These are phyloP conservation scores for Chloroceryle inda DNA, from an alignment of 2,797 vertebrate genomes.

Conservation along the genomic window DNA sequence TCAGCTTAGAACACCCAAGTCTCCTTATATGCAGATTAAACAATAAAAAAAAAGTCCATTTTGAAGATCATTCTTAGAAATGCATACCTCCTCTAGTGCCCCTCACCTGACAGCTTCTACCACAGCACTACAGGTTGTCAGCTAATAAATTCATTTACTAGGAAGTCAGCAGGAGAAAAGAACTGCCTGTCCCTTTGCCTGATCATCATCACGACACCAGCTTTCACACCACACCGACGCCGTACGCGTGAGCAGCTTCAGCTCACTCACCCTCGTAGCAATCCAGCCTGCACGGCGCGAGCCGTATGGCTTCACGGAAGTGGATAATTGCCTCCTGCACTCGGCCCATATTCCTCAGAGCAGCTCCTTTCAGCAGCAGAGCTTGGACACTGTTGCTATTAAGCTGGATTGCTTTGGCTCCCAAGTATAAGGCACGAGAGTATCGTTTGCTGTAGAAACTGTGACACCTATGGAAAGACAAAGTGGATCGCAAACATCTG, in stretches of 20 bases:
- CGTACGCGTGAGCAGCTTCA: rapidly evolving
- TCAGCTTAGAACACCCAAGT: background rate
- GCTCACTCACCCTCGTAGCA: conserved; percentile 91
- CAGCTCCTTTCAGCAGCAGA: conserved; percentile 94
- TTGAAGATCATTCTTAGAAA: background rate
- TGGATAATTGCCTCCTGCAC: conserved; percentile 99
- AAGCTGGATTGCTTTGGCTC: conserved; percentile 97
- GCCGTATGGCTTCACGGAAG: conserved; percentile 95
- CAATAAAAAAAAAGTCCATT: background rate
- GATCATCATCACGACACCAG: rapidly evolving
- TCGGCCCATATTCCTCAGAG: conserved; percentile 94
- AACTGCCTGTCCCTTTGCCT: background rate
- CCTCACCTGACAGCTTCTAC: background rate
- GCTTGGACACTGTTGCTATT: conserved; percentile 98
- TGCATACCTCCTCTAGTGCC: rapidly evolving
- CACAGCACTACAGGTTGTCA: rapidly evolving
- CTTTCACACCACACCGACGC: background rate
- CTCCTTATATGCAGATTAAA: background rate
- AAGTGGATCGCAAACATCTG: background rate
- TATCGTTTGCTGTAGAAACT: conserved; percentile 99
- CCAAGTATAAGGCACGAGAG: conserved; percentile 95
- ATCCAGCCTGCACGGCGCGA: conserved; percentile 94
- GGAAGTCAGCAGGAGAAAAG: background rate
- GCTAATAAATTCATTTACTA: background rate
- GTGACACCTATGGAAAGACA: conserved; percentile 87